Percentiles rank a stretch among this genome's conserved stretches.
These are phyloP conservation scores for Drosophila arawakana DNA, from an alignment of 1,140 invertebrate genomes.

Conservation along the genomic window DNA sequence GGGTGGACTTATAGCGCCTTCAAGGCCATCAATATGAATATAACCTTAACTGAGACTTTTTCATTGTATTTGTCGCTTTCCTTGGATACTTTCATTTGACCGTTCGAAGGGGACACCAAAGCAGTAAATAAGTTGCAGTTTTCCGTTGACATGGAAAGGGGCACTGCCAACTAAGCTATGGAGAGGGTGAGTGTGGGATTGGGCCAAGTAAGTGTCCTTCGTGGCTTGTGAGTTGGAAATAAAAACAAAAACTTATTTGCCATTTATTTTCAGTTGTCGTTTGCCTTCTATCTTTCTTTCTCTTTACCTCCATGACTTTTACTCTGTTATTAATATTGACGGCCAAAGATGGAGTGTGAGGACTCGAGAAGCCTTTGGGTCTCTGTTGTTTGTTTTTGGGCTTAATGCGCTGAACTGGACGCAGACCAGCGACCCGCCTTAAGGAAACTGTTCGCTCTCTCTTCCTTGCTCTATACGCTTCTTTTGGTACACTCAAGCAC, in stretches of 20 bases:
- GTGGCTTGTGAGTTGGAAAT: constrained; percentile 56
- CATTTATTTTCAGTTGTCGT: constrained; percentile 76
- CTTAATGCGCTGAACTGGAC: constrained; percentile 67
- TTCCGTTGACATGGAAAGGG: constrained; percentile 56
- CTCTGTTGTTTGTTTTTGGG: constrained; percentile 65
- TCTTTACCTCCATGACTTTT: constrained; percentile 13
- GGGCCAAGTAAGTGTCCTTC: constrained; percentile 51
- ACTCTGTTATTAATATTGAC: constrained; percentile 53
- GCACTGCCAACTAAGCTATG: constrained; percentile 4
- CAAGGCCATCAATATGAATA: constrained; percentile 2
- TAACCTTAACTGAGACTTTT: constrained; percentile 15
- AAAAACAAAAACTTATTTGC: constrained; percentile 77
- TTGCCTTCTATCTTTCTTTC: constrained; percentile 19
- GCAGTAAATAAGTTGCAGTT: constrained; percentile 78
- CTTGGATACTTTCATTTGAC: constrained; percentile 21
- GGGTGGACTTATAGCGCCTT: neutral
- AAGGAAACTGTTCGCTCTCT: neutral
- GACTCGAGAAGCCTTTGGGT: constrained; percentile 51
- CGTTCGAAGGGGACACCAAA: constrained; percentile 42
- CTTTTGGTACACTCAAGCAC: constrained; percentile 35
- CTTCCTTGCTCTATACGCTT: neutral
- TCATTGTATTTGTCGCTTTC: constrained; percentile 9
- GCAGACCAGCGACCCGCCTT: constrained; percentile 25
- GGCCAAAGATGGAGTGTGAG: constrained; percentile 9
- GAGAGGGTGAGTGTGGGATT: neutral